phyloP scores from a whole-genome alignment of 2,797 vertebrate genomes.

The Falco berigora region DNA sequence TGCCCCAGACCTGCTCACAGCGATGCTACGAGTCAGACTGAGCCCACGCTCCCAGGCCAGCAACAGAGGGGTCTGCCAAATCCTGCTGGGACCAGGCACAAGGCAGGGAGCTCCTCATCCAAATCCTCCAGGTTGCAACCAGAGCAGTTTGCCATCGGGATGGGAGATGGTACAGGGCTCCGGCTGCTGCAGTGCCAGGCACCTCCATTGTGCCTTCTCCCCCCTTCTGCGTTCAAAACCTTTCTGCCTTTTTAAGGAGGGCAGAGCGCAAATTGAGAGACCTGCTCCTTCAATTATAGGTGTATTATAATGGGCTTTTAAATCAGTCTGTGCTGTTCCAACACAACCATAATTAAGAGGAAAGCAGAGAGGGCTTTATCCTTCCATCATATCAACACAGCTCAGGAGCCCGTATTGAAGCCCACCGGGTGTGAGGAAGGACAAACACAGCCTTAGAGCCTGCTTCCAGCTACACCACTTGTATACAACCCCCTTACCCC shows the following conservation, averaged over 20 bases:
- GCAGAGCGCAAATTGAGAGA: not conserved
- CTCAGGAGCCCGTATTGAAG: not conserved
- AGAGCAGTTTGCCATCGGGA: not conserved
- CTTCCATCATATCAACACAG: not conserved
- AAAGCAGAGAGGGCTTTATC: not conserved
- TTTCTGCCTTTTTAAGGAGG: not conserved
- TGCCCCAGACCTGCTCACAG: rapidly evolving
- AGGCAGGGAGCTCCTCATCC: not conserved
- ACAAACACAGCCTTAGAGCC: not conserved
- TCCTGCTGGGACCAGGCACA: rapidly evolving
- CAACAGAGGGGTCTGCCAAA: rapidly evolving
- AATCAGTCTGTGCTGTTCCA: not conserved
- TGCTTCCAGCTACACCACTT: not conserved
- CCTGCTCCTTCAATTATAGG: not conserved
- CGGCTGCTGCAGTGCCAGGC: not conserved
- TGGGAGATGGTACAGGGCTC: not conserved
- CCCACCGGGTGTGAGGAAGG: not conserved
- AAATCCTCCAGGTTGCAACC: not conserved
- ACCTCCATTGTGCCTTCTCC: not conserved
- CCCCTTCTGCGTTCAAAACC: not conserved
- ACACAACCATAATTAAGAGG: not conserved
- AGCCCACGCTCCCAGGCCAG: rapidly evolving
- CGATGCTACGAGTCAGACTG: rapidly evolving
- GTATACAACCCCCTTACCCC: not conserved
- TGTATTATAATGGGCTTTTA: not conserved